Evolutionary conservation across 2,888 invertebrate genomes (phyloP), one percentile per base, ranked within the genome.

Genomic region (Hemaris fuciformis): DNA sequence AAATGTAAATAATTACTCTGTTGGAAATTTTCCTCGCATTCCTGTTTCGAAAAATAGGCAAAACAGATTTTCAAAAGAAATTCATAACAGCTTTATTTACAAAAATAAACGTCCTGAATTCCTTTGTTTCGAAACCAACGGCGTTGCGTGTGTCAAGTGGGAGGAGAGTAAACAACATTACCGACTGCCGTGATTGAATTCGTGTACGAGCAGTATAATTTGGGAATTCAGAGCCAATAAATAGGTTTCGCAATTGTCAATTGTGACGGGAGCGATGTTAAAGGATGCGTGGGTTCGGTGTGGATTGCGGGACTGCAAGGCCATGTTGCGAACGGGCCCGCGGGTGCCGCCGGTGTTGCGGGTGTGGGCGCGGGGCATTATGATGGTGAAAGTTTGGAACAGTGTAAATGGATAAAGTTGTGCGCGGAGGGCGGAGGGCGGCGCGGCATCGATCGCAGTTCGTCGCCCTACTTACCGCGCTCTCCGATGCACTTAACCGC

Each of bases 401-500:
- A 80, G 83, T 90, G 87, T 84, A 87, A 90, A 90, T 88, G 91
- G 87, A 88, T 89, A 88, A 89, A 91, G 88, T 89, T 89, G 88
- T 84, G 74, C 81, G 73, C 89, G 86, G 88, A 87, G 88, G 84
- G 85, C 81, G 73, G 89, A 87, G 88, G 87, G 88, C 85, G 85
- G 84, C 73, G 76, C 81, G 80, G 73, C 87, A 91, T 91, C 91
- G 91, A 91, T 91, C 91, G 89, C 84, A 89, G 91, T 91, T 91
- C 91, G 91, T 89, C 90, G 91, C 83, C 90, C 91, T 91, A 91
- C 90, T 91, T 91, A 89, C 89, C 76, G 78, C 80, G 81, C 80
- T 76, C 85, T 81, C 85, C 81, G 85, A 87, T 90, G 88, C 89
- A 89, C 85, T 89, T 85, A 85, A 80, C 81, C 76, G 75, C 75